Conservation (phyloP, 2,113 vertebrate species). For the Eidolon helvum region DNA sequence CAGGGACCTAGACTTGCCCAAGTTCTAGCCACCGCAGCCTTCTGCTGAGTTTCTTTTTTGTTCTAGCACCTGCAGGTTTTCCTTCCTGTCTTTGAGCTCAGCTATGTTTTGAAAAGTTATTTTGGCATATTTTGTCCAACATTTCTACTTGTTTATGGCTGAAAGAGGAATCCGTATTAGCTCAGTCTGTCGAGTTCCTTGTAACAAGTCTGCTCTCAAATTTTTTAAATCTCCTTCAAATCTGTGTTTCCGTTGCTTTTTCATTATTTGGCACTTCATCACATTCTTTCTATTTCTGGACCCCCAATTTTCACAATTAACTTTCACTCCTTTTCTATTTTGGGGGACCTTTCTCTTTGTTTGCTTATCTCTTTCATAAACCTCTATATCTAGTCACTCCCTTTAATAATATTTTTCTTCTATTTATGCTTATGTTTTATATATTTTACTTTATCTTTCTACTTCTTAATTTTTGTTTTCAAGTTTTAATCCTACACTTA, state of each 20-base stretch:
- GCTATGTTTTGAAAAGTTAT: not conserved
- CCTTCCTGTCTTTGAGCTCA: not conserved
- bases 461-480: not conserved
- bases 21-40: accelerated
- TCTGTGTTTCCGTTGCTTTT: not conserved
- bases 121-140: not conserved
- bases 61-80: not conserved
- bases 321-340: not conserved
- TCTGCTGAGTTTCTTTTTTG: not conserved
- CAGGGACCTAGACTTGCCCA: accelerated
- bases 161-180: slow-evolving; percentile 1
- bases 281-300: not conserved
- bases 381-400: not conserved
- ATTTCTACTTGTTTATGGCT: slow-evolving; percentile 3
- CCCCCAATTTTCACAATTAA: not conserved
- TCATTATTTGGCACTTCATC: not conserved
- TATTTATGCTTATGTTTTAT: not conserved
- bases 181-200: not conserved
- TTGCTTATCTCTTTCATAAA: not conserved
- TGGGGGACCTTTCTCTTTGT: not conserved
- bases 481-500: not conserved
- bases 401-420: not conserved
- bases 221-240: not conserved
- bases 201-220: not conserved
- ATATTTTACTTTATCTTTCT: not conserved